phyloP scores from a whole-genome alignment of 2,797 vertebrate species.

The Propithecus deckenii region DNA sequence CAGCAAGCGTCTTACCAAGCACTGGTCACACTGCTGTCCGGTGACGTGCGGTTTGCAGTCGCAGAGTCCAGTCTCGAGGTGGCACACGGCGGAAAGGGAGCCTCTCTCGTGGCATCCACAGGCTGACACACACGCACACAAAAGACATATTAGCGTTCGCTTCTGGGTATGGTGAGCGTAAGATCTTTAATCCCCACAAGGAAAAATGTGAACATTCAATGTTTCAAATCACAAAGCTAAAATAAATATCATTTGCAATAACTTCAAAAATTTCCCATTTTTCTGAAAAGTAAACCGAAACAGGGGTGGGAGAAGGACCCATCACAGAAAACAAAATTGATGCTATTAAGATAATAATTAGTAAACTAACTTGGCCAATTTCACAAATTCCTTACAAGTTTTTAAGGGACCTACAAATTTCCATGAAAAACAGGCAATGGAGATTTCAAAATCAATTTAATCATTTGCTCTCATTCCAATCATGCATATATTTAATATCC shows the following conservation, averaged over 20 bases:
- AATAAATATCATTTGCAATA: background rate
- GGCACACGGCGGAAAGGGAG: slow-evolving; percentile 87
- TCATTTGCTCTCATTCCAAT: background rate
- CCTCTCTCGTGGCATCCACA: slow-evolving; percentile 90
- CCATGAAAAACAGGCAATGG: background rate
- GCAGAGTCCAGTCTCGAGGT: slow-evolving; percentile 90
- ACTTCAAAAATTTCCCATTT: background rate
- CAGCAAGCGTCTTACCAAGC: slow-evolving; percentile 87
- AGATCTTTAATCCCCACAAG: background rate
- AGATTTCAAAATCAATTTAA: background rate
- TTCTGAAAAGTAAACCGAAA: background rate
- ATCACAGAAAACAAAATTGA: background rate
- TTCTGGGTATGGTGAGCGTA: background rate
- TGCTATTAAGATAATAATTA: background rate
- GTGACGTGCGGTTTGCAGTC: slow-evolving; percentile 88
- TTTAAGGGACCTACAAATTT: background rate
- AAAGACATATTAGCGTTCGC: background rate
- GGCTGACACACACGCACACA: slow-evolving; percentile 79
- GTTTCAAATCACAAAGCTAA: background rate
- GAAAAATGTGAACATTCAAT: background rate
- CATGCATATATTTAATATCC: background rate
- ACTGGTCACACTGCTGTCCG: slow-evolving; percentile 90
- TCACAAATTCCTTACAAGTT: background rate
- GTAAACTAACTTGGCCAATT: background rate
- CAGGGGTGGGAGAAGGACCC: background rate